These are phyloP conservation scores for Scaptomyza cyrtandrae DNA, from an alignment of 2,888 invertebrate genomes.

Conservation along the genomic window DNA sequence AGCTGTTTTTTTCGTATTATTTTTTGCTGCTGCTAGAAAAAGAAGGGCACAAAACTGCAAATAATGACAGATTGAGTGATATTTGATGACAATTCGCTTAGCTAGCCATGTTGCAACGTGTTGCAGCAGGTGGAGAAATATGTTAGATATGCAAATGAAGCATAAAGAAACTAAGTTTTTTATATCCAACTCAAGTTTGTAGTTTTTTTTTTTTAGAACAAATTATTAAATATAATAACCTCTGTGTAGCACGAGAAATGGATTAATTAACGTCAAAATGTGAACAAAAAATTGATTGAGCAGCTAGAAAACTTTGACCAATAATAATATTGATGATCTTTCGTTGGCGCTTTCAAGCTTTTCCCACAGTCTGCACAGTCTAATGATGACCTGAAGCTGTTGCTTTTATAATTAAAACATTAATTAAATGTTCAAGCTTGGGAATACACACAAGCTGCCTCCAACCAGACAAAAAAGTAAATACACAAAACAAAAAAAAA, in stretches of 20 bases:
- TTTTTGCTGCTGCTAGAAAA: background rate
- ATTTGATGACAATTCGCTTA: slow-evolving; percentile 65
- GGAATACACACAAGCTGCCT: slow-evolving; percentile 35
- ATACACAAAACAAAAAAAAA: background rate
- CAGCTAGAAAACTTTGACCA: slow-evolving; percentile 24
- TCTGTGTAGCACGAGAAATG: background rate
- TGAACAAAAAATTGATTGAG: slow-evolving; percentile 9
- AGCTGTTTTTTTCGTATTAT: slow-evolving; percentile 34
- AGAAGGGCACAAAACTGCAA: slow-evolving; percentile 63
- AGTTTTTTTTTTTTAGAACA: background rate
- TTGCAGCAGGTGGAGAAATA: background rate
- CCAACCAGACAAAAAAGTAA: slow-evolving; percentile 11
- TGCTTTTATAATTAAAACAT: slow-evolving; percentile 52
- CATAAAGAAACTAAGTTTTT: background rate
- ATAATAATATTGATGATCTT: slow-evolving; percentile 32
- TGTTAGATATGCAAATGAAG: background rate
- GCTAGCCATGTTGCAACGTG: slow-evolving; percentile 12
- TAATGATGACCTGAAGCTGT: slow-evolving; percentile 50
- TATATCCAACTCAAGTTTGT: background rate
- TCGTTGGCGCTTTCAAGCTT: slow-evolving; percentile 11
- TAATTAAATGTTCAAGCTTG: slow-evolving; percentile 57
- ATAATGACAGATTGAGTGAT: slow-evolving; percentile 70
- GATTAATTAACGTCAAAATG: slow-evolving; percentile 13
- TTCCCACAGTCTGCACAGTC: slow-evolving; percentile 58
- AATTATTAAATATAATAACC: background rate